phyloP scores from a whole-genome alignment of 2,113 vertebrate species.

The Haemorhous mexicanus region DNA sequence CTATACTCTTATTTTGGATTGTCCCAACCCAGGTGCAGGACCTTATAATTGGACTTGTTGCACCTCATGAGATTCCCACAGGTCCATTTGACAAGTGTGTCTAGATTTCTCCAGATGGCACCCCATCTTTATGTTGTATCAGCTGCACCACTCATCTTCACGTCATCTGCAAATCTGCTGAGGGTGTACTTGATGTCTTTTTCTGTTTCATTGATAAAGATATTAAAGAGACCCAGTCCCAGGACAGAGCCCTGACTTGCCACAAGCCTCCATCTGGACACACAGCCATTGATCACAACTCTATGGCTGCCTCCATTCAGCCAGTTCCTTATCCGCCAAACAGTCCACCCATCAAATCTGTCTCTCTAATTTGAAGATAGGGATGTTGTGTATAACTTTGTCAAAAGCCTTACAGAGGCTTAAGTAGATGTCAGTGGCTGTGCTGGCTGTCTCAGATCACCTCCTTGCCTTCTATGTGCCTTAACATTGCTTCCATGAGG shows the following conservation, averaged over 20 bases:
- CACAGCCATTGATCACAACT: neutral
- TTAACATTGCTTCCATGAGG: neutral
- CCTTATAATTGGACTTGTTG: neutral
- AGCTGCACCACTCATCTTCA: neutral
- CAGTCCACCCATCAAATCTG: neutral
- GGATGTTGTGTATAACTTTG: neutral
- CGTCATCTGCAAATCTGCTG: neutral
- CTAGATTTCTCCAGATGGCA: neutral
- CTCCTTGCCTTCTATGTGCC: neutral
- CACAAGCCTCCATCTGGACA: neutral
- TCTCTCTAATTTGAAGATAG: neutral
- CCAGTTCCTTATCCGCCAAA: neutral
- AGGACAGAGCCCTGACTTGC: neutral
- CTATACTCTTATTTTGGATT: neutral
- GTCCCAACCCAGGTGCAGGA: neutral
- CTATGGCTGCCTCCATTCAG: neutral
- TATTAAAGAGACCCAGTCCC: fast-evolving
- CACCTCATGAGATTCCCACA: neutral
- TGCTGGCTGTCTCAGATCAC: neutral
- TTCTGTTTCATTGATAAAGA: neutral
- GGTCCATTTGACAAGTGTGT: neutral
- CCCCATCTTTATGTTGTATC: neutral
- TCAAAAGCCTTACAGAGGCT: neutral
- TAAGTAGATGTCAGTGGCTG: neutral
- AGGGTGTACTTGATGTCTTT: fast-evolving